Evolutionary conservation across 2,113 vertebrate genomes (phyloP).

Genomic region (Silurus meridionalis): DNA sequence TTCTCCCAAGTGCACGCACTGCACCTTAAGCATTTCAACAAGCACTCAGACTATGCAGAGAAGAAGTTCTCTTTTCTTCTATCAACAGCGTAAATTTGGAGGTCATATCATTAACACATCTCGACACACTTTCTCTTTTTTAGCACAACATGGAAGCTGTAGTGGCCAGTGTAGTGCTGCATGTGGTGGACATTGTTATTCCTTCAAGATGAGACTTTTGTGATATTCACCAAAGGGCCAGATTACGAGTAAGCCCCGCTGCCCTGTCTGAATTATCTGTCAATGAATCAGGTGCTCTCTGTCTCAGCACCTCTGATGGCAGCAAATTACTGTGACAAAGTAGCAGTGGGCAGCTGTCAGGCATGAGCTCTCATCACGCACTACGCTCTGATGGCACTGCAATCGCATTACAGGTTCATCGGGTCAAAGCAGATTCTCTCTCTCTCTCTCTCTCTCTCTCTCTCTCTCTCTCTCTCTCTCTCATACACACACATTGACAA

Average conservation of each 20-base stretch:
- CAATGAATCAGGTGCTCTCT: conserved; percentile 45
- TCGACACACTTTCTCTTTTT: background rate
- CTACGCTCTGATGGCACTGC: conserved; percentile 30
- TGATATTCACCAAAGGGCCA: conserved; percentile 45
- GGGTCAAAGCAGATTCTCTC: conserved; percentile 21
- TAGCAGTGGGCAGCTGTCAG: conserved; percentile 49
- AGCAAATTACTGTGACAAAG: conserved; percentile 49
- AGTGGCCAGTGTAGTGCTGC: background rate
- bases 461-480: too few species aligned
- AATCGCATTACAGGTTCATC: conserved; percentile 42
- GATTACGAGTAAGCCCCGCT: conserved; percentile 42
- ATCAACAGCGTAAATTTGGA: background rate
- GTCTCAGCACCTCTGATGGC: conserved; percentile 43
- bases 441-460: background rate
- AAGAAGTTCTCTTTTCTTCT: background rate
- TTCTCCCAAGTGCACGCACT: conserved; percentile 23
- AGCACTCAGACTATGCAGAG: conserved; percentile 11
- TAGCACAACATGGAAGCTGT: background rate
- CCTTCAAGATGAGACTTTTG: conserved; percentile 24
- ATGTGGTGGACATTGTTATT: background rate
- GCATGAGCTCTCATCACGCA: conserved; percentile 49
- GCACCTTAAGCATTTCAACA: conserved; percentile 57
- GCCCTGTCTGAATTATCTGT: conserved; percentile 41
- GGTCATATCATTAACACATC: background rate
- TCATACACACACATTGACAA: background rate